phyloP scores from a whole-genome alignment of 2,113 vertebrate species.

The Pelvicachromis taeniatus region DNA sequence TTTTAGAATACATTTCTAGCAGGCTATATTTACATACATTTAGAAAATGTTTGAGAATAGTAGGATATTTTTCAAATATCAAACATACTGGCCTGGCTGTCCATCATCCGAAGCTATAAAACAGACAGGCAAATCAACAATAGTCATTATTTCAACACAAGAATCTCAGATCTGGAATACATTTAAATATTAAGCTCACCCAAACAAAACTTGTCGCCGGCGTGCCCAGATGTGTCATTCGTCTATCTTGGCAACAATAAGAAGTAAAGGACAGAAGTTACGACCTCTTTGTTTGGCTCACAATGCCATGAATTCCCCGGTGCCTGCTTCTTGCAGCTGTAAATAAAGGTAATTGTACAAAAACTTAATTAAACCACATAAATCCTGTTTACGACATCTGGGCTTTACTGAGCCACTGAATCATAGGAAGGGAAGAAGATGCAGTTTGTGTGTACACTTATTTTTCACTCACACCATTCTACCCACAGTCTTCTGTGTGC shows the following conservation, averaged over 20 bases:
- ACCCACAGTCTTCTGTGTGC: not conserved
- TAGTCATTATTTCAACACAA: not conserved
- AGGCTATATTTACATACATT: not conserved
- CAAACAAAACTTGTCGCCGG: not conserved
- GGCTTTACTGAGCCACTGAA: constrained; percentile 53
- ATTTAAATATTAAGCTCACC: constrained; percentile 5
- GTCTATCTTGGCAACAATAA: constrained; percentile 45
- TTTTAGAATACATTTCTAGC: not conserved
- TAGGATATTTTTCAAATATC: not conserved
- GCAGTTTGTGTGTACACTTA: not conserved
- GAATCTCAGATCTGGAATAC: not conserved
- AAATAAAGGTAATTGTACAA: constrained; percentile 76
- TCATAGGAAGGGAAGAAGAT: not conserved
- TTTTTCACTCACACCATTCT: not conserved
- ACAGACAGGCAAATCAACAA: not conserved
- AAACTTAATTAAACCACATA: constrained; percentile 77
- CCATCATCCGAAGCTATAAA: not conserved
- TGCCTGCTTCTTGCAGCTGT: constrained; percentile 54
- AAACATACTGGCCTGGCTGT: not conserved
- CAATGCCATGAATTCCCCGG: constrained; percentile 12
- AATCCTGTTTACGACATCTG: constrained; percentile 69
- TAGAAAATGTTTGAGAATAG: not conserved
- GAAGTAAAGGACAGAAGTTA: constrained; percentile 57
- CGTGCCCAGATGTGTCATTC: constrained; percentile 3
- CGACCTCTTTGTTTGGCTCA: constrained; percentile 39